Evolutionary conservation across 1,140 invertebrate species (phyloP), one percentile per base, ranked within the genome.

Genomic region (Philotrypesis tridentata): DNA sequence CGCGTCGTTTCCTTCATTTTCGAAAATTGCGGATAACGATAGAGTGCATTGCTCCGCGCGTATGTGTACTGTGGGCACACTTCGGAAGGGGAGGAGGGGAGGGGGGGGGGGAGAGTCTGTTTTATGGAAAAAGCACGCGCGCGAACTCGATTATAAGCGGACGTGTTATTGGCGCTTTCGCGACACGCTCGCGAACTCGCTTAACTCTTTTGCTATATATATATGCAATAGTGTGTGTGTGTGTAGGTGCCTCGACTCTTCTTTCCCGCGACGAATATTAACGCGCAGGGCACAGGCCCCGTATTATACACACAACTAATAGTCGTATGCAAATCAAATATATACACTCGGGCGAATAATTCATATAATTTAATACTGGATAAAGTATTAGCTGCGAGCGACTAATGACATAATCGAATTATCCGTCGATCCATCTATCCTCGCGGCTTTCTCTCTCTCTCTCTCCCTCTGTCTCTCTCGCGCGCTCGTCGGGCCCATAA

Each of bases 341-440:
- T 43, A 55, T 17, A 7, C n/a, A n/a, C n/a, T n/a, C n/a, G n/a
- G n/a, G 6, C 7, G 48, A 21, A 21, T 21, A 55, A 55, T 55
- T 55, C 17, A 55, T 55, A 9, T 1, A n/a, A n/a, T n/a, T n/a
- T n/a, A n/a, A n/a, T n/a, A n/a, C n/a, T 17, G 17, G 48, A 55
- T 55, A n/a, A 5, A 55, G 48, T 55, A 55, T 55, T 55, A 29
- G 11, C 9, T 8, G 61, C 23, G 61, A 23, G 4, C 14, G 25
- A 14, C 61, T 65, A 65, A 65, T 65, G 61, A 79, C 82, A 79
- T 79, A 83, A 83, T 83, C 82, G 31, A 83, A 83, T 83, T 83
- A 82, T 78, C 67, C 75, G 25, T 71, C 74, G 80, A 82, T 77
- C 43, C 60, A 73, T 82, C 61, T 67, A 12, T 37, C 29, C 37